phyloP scores from a whole-genome alignment of 2,888 invertebrate genomes.

The Keiferia lycopersicella region DNA sequence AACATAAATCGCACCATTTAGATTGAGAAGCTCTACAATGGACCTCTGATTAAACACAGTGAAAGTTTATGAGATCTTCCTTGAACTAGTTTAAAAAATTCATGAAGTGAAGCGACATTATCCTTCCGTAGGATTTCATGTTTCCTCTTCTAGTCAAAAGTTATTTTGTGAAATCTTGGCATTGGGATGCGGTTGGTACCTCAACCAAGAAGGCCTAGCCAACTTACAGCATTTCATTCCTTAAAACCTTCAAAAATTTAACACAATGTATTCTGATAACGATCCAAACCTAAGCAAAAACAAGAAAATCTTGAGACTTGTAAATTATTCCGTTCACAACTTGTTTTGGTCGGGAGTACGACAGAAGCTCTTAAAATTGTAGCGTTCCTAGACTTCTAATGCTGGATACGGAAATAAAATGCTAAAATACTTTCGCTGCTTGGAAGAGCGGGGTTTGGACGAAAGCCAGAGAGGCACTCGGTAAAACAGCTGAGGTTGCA shows the following conservation, averaged over 20 bases:
- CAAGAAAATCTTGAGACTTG: not conserved
- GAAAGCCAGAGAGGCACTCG: constrained; percentile 47
- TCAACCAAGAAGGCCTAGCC: too few relatives aligned
- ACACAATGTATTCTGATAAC: too few relatives aligned
- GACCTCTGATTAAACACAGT: not conserved
- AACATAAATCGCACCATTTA: constrained; percentile 27
- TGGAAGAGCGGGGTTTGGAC: constrained; percentile 40
- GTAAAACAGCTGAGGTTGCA: constrained; percentile 7
- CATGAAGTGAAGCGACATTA: too few relatives aligned
- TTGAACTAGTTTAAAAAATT: too few relatives aligned
- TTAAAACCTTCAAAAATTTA: too few relatives aligned
- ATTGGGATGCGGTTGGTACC: too few relatives aligned
- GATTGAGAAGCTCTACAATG: constrained; percentile 7
- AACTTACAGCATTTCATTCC: too few relatives aligned
- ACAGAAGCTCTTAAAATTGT: constrained; percentile 3
- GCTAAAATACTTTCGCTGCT: constrained; percentile 46
- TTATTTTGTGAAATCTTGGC: too few relatives aligned
- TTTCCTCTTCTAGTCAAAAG: too few relatives aligned
- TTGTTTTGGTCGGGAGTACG: not conserved
- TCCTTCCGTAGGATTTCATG: too few relatives aligned
- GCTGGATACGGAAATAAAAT: constrained; percentile 27
- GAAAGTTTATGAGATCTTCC: not conserved
- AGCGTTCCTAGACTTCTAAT: constrained; percentile 7
- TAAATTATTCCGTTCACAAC: constrained; percentile 12
- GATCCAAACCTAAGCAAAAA: not conserved